Conservation (phyloP, 2,797 vertebrate species). For the Aythya fuligula region DNA sequence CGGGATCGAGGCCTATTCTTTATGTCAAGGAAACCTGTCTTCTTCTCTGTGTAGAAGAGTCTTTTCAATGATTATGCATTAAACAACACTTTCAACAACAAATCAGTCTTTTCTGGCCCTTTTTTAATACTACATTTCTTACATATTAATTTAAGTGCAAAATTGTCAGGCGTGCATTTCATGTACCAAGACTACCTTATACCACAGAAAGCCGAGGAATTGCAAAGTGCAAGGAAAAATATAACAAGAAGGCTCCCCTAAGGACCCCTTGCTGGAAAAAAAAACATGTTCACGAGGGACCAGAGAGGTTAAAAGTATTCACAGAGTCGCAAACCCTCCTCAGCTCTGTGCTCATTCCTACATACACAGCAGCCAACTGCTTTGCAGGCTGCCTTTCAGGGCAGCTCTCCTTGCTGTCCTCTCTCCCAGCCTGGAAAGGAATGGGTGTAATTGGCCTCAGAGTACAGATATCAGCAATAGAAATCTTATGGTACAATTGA, state of each 20-base stretch:
- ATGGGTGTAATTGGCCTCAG: background rate
- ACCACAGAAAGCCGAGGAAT: background rate
- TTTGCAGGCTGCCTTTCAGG: background rate
- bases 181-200: background rate
- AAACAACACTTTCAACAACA: slow-evolving; percentile 21
- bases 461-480: background rate
- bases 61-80: background rate
- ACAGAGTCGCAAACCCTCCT: background rate
- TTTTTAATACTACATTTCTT: slow-evolving; percentile 7
- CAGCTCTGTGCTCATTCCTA: background rate
- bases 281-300: background rate
- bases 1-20: slow-evolving; percentile 39
- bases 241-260: background rate
- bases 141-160: slow-evolving; percentile 27
- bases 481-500: background rate
- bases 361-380: background rate
- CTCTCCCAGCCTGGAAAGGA: background rate
- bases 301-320: background rate
- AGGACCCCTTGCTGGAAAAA: background rate
- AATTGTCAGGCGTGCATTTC: background rate
- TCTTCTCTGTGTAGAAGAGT: background rate
- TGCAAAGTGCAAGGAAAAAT: background rate
- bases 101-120: slow-evolving; percentile 1
- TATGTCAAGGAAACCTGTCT: slow-evolving; percentile 21
- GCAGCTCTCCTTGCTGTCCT: background rate